A percentile compares a stretch with the other conserved stretches of the same genome.
Conservation (phyloP, 2,113 vertebrate species). For the Dasypus novemcinctus region DNA sequence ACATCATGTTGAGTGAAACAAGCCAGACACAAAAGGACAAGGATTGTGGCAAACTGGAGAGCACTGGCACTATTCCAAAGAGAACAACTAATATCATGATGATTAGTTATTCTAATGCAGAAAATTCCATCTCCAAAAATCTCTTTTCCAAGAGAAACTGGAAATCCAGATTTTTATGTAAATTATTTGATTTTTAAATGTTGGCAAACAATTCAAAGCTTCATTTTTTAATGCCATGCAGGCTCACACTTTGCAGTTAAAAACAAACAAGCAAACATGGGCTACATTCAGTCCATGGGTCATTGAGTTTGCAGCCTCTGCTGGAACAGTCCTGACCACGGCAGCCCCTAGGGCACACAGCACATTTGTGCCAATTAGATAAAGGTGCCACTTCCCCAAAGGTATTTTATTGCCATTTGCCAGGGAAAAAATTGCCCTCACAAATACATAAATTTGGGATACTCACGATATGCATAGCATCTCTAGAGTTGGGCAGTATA, state of each 20-base stretch:
- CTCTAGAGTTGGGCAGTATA: not conserved
- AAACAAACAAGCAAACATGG: not conserved
- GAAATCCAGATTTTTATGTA: not conserved
- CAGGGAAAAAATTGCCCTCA: not conserved
- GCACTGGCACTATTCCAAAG: fast-evolving
- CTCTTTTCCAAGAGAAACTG: not conserved
- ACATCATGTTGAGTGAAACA: too few species aligned
- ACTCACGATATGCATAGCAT: fast-evolving
- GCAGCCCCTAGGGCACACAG: not conserved
- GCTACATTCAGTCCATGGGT: not conserved
- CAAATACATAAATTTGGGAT: not conserved
- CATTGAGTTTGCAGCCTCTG: not conserved
- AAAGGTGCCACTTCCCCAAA: not conserved
- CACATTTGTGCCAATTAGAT: not conserved
- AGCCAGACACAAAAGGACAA: too few species aligned
- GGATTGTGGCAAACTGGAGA: not conserved
- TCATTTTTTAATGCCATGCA: not conserved
- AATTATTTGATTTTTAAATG: not conserved
- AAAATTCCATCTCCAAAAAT: not conserved
- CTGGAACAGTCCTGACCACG: too few species aligned
- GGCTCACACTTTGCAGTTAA: too few species aligned
- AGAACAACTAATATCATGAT: fast-evolving
- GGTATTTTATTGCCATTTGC: not conserved
- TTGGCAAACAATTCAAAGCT: not conserved
- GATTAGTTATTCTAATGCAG: fast-evolving